A percentile compares a stretch with the other conserved stretches of the same genome.
Conservation (phyloP, 2,888 invertebrate species). For the Drosophila pseudotalamancana region DNA sequence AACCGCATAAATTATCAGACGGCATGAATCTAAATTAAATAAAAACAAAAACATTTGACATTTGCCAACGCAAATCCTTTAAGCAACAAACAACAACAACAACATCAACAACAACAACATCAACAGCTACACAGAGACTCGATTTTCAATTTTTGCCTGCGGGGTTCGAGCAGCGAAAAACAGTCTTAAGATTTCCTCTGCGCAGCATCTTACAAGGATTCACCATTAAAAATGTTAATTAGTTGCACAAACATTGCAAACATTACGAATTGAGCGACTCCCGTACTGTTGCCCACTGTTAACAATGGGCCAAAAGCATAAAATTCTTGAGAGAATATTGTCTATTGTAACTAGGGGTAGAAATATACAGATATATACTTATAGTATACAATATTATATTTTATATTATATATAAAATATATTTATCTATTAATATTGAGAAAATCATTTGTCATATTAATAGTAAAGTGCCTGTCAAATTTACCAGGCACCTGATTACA, state of each 20-base stretch:
- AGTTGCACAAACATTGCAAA: slow-evolving; percentile 77
- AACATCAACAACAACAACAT: too few relatives aligned
- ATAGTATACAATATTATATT: too few relatives aligned
- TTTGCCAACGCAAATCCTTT: slow-evolving; percentile 71
- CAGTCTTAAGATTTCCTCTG: slow-evolving; percentile 32
- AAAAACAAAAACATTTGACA: slow-evolving; percentile 74
- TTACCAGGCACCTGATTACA: background rate
- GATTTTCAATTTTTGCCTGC: slow-evolving; percentile 46
- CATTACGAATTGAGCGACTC: slow-evolving; percentile 60
- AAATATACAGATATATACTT: too few relatives aligned
- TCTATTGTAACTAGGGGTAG: too few relatives aligned
- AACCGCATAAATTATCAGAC: slow-evolving; percentile 72
- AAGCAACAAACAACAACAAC: slow-evolving; percentile 58
- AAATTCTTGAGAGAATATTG: background rate
- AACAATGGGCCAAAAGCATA: slow-evolving; percentile 34
- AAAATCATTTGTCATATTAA: too few relatives aligned
- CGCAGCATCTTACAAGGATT: slow-evolving; percentile 80
- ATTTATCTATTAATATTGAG: too few relatives aligned
- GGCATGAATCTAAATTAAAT: slow-evolving; percentile 73
- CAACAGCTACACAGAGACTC: slow-evolving; percentile 19
- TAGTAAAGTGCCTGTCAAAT: background rate
- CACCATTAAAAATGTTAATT: slow-evolving; percentile 84
- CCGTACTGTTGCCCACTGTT: slow-evolving; percentile 8
- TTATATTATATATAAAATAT: too few relatives aligned
- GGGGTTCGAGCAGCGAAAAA: background rate